phyloP scores from a whole-genome alignment of 2,888 invertebrate genomes.

The Linnaemya tessellans region DNA sequence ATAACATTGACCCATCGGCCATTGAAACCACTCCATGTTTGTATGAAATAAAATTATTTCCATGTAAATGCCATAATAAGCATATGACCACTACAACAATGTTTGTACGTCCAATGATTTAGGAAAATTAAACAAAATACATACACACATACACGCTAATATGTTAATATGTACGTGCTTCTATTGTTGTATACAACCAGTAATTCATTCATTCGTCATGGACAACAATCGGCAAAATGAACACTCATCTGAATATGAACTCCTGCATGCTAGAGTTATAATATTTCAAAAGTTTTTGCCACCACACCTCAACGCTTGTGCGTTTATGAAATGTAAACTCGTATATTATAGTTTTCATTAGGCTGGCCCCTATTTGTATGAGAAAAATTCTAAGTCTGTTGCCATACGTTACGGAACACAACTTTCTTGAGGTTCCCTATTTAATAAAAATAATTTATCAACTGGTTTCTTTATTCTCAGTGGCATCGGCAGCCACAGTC shows the following conservation, averaged over 20 bases:
- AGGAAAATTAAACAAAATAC: not conserved
- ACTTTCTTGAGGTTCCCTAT: too few species aligned
- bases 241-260: not conserved
- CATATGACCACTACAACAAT: slow-evolving; percentile 1
- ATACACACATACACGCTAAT: not conserved
- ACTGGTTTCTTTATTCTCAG: too few species aligned
- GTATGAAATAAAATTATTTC: slow-evolving; percentile 6
- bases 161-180: not conserved
- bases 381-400: too few species aligned
- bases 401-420: too few species aligned
- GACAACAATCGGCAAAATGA: not conserved
- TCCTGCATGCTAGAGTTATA: not conserved
- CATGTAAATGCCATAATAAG: not conserved
- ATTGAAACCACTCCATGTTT: slow-evolving; percentile 12
- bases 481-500: too few species aligned
- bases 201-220: slow-evolving; percentile 61
- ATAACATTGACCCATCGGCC: slow-evolving; percentile 23
- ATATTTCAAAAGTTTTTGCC: not conserved
- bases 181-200: slow-evolving; percentile 26
- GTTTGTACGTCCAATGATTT: not conserved
- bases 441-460: too few species aligned
- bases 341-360: too few species aligned
- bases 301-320: too few species aligned
- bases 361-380: too few species aligned
- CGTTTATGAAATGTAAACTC: too few species aligned